Evolutionary conservation across 2,113 vertebrate genomes (phyloP).

Genomic region (Coptodon rendalli): DNA sequence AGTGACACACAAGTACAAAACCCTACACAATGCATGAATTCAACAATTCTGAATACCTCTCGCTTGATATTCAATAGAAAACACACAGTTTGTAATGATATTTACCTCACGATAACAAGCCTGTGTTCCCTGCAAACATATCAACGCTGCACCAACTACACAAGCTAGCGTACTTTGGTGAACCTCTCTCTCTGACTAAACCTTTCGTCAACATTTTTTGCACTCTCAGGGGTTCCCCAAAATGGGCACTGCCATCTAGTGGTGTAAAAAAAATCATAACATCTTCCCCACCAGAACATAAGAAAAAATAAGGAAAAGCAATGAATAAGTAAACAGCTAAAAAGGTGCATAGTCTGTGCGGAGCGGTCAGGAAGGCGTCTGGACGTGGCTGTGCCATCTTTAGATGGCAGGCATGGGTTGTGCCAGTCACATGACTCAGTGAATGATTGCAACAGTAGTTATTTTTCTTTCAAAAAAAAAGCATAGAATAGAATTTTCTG

Average conservation of each 20-base stretch:
- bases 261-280: background rate
- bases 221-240: background rate
- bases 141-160: background rate
- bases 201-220: background rate
- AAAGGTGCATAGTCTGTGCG: background rate
- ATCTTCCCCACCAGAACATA: no score
- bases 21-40: background rate
- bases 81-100: background rate
- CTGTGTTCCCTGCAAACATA: background rate
- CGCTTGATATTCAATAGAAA: background rate
- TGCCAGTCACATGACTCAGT: background rate
- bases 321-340: background rate
- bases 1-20: background rate
- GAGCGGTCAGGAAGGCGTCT: background rate
- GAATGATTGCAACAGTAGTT: background rate
- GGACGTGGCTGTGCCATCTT: background rate
- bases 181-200: background rate
- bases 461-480: background rate
- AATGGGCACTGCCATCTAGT: background rate
- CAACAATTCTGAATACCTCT: background rate
- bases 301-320: background rate
- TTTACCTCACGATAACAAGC: background rate
- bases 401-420: background rate
- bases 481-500: background rate
- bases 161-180: background rate